Evolutionary conservation across 2,113 vertebrate species (phyloP).

Genomic region (Apaloderma vittatum): DNA sequence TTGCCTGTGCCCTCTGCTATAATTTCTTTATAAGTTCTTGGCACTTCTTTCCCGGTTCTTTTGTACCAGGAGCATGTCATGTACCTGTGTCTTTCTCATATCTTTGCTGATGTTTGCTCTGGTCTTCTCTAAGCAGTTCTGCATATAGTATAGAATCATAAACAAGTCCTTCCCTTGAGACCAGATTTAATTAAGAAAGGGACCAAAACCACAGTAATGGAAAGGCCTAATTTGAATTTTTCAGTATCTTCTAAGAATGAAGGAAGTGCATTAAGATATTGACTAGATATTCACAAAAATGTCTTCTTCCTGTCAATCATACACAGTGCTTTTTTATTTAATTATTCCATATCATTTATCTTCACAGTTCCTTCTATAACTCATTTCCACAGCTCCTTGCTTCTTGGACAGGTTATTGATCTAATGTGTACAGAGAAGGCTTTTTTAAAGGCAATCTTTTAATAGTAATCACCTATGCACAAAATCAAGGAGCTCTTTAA

Average conservation of each 20-base stretch:
- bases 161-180: conserved; percentile 7
- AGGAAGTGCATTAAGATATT: neutral
- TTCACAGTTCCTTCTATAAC: conserved; percentile 36
- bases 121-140: neutral
- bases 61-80: neutral
- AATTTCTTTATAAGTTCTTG: neutral
- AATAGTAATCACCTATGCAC: conserved; percentile 29
- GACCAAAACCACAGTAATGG: neutral
- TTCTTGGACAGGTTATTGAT: conserved; percentile 65
- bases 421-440: conserved; percentile 7
- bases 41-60: neutral
- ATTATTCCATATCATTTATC: conserved; percentile 57
- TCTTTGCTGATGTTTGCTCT: neutral
- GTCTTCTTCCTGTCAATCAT: conserved; percentile 8
- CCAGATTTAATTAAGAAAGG: conserved; percentile 18
- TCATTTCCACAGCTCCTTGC: conserved; percentile 63
- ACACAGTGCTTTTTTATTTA: conserved; percentile 24
- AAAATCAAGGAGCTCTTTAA: conserved; percentile 40
- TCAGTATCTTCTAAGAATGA: neutral
- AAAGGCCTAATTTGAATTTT: conserved; percentile 26
- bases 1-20: neutral
- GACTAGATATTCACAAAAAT: neutral
- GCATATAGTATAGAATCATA: neutral
- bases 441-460: conserved; percentile 48
- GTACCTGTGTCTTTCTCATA: rapidly evolving